These are phyloP conservation scores for Lamproptera curius DNA, from an alignment of 2,888 invertebrate genomes.

Conservation along the genomic window DNA sequence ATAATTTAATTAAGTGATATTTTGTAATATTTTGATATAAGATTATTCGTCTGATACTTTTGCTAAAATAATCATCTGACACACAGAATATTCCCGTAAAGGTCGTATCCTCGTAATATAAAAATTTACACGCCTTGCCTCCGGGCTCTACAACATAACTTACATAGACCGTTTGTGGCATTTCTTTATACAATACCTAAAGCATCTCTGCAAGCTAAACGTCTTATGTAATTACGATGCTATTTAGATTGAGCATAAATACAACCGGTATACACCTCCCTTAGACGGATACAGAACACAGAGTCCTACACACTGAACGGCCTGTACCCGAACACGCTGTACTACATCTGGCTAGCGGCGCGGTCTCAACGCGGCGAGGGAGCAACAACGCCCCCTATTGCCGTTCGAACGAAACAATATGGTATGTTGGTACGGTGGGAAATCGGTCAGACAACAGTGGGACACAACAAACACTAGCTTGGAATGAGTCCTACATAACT, in stretches of 20 bases:
- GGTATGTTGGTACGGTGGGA: slow-evolving; percentile 82
- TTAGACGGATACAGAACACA: slow-evolving; percentile 86
- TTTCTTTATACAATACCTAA: too few species aligned
- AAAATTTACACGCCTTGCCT: too few species aligned
- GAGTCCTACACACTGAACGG: slow-evolving; percentile 93
- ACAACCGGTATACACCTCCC: neutral
- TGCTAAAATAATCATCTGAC: too few species aligned
- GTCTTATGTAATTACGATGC: too few species aligned
- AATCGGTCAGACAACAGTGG: neutral
- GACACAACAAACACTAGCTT: slow-evolving; percentile 5
- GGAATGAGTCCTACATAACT: slow-evolving; percentile 12
- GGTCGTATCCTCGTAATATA: too few species aligned
- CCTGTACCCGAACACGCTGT: slow-evolving; percentile 96
- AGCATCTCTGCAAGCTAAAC: too few species aligned
- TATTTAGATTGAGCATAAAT: neutral
- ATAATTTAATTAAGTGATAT: too few species aligned
- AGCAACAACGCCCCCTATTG: slow-evolving; percentile 95
- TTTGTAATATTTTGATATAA: too few species aligned
- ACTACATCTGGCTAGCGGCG: slow-evolving; percentile 98
- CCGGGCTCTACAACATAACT: too few species aligned
- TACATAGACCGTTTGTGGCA: too few species aligned
- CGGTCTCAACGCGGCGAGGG: slow-evolving; percentile 96
- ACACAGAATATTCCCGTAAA: too few species aligned
- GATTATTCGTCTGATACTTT: too few species aligned
- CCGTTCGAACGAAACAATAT: slow-evolving; percentile 97